Base-by-base conservation (phyloP, 2,888 invertebrate genomes). In the Cheilosia impressa region DNA sequence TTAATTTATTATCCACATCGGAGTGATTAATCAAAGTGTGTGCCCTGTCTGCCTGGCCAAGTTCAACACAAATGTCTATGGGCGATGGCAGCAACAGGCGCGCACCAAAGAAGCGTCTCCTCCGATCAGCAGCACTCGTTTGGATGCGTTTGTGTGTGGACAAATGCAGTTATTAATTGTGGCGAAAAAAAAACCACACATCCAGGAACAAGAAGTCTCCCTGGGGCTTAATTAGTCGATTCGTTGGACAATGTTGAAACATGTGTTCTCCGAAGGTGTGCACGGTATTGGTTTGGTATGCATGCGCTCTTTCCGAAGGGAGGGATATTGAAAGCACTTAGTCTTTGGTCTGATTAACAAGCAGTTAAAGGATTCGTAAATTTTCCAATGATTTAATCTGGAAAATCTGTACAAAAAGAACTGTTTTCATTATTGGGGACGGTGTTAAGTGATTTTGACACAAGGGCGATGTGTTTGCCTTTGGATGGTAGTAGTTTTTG, bases 1-100 rank as follows among this genome's bases (percentile, higher is more conserved):
- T 91, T 92, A 91, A 91, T 91, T 91, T 91, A 91, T 91, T 91
- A 91, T 91, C 89, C 90, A 89, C 90, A 89, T 89, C 89, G 88
- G 89, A 90, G 90, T 90, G 91, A 91, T 91, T 91, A 91, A 91
- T 91, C 91, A 91, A 87, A 79, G 22, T 79, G 69, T 87, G 72
- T 79, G 41, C 58, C 60, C 55, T 65, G 71, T 75, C 68, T 34
- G 41, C 22, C 34, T 80, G 65, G 52, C 45, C 80, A 80, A 76
- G 55, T 79, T 72, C 34, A 66, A 55, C 77, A 58, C 13, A 72
- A 45, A 31, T 72, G 34, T 55, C 45, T 68, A 50, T 55, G 76
- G 69, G 73, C 22, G 68, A 47, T 65, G 81, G 77, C 68, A 73
- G 80, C 82, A 60, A 72, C 66, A 57, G 52, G 52, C 38, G 38